Evolutionary conservation across 2,797 vertebrate genomes (phyloP).

Genomic region (Tragelaphus oryx): DNA sequence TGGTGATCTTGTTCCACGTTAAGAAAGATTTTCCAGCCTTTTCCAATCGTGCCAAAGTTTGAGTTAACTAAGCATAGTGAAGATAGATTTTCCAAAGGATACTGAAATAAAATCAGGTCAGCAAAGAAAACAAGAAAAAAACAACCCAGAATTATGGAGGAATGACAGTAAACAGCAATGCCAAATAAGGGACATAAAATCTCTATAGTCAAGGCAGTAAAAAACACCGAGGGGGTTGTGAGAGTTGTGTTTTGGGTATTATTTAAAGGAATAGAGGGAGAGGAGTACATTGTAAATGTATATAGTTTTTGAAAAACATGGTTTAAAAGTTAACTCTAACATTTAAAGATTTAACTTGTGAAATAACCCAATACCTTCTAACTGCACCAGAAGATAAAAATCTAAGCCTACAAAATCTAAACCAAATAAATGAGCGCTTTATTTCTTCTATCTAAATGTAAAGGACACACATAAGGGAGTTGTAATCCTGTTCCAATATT

Average conservation of each 20-base stretch:
- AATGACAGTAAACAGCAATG: conserved; percentile 54
- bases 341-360: conserved; percentile 31
- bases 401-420: neutral
- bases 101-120: conserved; percentile 76
- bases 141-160: conserved; percentile 11
- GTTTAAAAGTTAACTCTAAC: conserved; percentile 41
- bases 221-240: neutral
- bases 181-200: conserved; percentile 57
- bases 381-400: neutral
- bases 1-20: conserved; percentile 77
- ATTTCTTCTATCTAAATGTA: neutral
- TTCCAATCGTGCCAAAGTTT: conserved; percentile 61
- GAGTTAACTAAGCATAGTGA: conserved; percentile 55
- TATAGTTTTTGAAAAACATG: conserved; percentile 23
- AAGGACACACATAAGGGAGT: neutral
- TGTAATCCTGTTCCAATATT: neutral
- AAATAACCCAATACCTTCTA: neutral
- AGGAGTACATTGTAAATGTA: conserved; percentile 14
- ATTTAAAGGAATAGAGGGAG: conserved; percentile 45
- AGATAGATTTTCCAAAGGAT: conserved; percentile 66
- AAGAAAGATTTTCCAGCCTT: neutral
- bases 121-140: neutral
- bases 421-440: neutral
- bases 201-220: neutral
- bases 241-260: conserved; percentile 20